Percentiles rank a stretch among this genome's conserved stretches.
Conservation (phyloP, 2,113 vertebrate genomes). For the Mormyrus iriodes region DNA sequence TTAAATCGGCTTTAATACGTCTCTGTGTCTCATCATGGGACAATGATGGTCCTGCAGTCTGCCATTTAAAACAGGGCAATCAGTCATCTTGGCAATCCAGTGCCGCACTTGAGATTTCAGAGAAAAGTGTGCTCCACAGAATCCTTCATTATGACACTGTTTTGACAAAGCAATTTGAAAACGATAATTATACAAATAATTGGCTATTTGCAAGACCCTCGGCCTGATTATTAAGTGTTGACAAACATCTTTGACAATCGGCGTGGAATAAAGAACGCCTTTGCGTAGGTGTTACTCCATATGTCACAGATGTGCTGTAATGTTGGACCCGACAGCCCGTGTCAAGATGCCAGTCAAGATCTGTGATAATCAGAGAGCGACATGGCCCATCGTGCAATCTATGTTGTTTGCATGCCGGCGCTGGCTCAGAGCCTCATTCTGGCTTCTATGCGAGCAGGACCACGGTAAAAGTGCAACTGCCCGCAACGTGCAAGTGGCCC, state of each 20-base stretch:
- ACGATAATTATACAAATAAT: constrained; percentile 5
- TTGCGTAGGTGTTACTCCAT: neutral
- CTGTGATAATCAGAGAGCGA: neutral
- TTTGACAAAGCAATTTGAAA: neutral
- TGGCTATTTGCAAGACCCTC: neutral
- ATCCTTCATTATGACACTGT: constrained; percentile 2
- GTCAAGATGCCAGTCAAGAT: neutral
- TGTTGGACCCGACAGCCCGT: neutral
- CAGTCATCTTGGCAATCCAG: constrained; percentile 9
- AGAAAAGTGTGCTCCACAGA: neutral
- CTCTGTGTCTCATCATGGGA: neutral
- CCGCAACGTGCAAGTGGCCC: constrained; percentile 7
- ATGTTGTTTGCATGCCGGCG: neutral
- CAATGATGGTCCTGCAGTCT: neutral
- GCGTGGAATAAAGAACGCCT: neutral
- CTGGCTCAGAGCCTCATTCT: neutral
- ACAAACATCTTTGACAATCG: neutral
- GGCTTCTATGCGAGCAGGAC: neutral
- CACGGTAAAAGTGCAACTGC: neutral
- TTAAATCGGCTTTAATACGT: neutral
- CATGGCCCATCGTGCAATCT: neutral
- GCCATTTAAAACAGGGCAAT: constrained; percentile 15
- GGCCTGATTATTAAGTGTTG: neutral
- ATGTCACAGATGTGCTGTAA: neutral
- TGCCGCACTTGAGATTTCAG: neutral